A percentile compares a stretch with the other conserved stretches of the same genome.
These are phyloP conservation scores for Pyrochroa serraticornis DNA, from an alignment of 2,888 invertebrate species.

Conservation along the genomic window DNA sequence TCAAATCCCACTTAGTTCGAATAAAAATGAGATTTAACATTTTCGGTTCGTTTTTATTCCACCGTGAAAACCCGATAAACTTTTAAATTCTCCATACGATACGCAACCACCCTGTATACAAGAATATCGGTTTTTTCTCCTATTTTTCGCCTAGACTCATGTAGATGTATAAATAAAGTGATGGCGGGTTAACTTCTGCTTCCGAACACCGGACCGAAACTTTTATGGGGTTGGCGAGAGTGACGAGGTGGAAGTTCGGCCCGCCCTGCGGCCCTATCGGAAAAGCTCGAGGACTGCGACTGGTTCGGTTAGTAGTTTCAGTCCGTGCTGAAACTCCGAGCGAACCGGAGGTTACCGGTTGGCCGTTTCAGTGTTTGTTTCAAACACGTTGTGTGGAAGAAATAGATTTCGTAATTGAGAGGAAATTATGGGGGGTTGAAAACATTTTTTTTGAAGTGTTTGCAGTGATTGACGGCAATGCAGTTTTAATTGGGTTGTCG, in stretches of 20 bases:
- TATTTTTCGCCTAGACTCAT: too few species aligned
- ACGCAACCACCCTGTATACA: background rate
- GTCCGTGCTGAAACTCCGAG: constrained; percentile 37
- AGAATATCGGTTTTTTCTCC: too few species aligned
- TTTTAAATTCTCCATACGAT: background rate
- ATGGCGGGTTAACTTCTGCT: constrained; percentile 2
- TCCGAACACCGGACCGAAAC: constrained; percentile 6
- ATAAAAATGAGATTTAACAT: background rate
- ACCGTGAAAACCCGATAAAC: background rate
- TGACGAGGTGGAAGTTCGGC: constrained; percentile 24
- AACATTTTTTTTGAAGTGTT: too few species aligned
- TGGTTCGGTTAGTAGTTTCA: constrained; percentile 24
- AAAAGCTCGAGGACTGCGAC: constrained; percentile 28
- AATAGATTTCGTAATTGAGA: constrained; percentile 1
- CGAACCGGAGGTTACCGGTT: constrained; percentile 19
- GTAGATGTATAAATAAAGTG: too few species aligned
- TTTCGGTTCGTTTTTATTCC: background rate
- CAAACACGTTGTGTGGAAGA: constrained; percentile 8
- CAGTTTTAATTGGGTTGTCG: too few species aligned
- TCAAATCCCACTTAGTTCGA: background rate
- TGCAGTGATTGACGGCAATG: too few species aligned
- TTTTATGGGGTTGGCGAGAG: constrained; percentile 16
- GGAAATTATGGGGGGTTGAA: constrained; percentile 7
- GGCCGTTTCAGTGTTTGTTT: constrained; percentile 4
- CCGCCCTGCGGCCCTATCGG: constrained; percentile 32